A percentile compares a stretch with the other conserved stretches of the same genome.
Evolutionary conservation across 2,888 invertebrate species (phyloP).

Genomic region (Amiota mariae): DNA sequence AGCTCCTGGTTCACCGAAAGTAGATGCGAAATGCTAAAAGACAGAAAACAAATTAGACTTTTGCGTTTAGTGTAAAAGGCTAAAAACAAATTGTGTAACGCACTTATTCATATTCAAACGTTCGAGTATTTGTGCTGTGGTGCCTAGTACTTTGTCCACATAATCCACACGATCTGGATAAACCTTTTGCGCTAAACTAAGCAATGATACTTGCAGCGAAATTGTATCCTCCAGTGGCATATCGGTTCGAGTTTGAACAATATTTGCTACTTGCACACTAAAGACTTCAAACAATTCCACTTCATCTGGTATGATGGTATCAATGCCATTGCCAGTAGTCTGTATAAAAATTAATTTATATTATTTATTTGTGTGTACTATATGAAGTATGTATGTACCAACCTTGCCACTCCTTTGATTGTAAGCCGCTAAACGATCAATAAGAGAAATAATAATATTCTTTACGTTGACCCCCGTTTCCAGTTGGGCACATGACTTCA

Average conservation of each 20-base stretch:
- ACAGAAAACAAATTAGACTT: too few relatives aligned
- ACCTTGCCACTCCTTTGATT: conserved; percentile 83
- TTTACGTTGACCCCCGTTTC: conserved; percentile 97
- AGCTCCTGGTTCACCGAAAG: conserved; percentile 91
- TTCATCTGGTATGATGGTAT: conserved; percentile 83
- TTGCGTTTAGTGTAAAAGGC: too few relatives aligned
- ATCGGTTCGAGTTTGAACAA: conserved; percentile 94
- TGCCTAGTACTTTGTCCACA: conserved; percentile 94
- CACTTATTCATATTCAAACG: conserved; percentile 89
- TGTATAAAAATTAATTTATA: conserved; percentile 34
- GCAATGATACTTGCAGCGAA: conserved; percentile 93
- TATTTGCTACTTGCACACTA: conserved; percentile 96
- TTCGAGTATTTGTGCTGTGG: conserved; percentile 91
- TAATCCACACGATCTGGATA: conserved; percentile 96
- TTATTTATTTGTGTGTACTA: background rate
- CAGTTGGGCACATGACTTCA: conserved; percentile 97
- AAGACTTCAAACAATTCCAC: conserved; percentile 98
- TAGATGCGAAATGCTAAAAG: conserved; percentile 69
- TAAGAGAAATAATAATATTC: conserved; percentile 96
- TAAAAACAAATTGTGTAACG: conserved; percentile 33
- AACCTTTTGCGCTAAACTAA: conserved; percentile 96
- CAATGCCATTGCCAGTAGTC: conserved; percentile 74
- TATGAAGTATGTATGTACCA: conserved; percentile 3
- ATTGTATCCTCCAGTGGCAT: conserved; percentile 98
- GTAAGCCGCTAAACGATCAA: conserved; percentile 90